Percentiles rank a stretch among this genome's conserved stretches.
phyloP scores from a whole-genome alignment of 2,797 vertebrate species.

The Iguana delicatissima region DNA sequence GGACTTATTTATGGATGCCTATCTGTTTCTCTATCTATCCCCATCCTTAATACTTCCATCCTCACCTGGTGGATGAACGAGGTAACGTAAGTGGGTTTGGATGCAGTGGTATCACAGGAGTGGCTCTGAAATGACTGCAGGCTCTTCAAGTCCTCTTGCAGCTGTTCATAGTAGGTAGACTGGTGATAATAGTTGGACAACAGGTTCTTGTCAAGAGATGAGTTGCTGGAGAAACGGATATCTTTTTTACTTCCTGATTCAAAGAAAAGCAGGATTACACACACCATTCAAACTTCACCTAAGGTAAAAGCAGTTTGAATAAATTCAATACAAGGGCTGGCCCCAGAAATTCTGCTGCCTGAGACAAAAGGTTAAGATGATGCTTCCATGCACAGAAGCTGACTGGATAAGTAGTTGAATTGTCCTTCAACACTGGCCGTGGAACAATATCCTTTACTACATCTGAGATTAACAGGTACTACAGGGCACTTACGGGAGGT shows the following conservation, averaged over 20 bases:
- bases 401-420: too few species aligned
- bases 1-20: neutral
- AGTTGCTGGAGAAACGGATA: neutral
- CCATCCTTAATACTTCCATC: neutral
- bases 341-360: too few species aligned
- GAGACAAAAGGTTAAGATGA: too few species aligned
- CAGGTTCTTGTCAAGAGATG: slow-evolving; percentile 56
- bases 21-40: neutral
- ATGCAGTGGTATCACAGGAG: neutral
- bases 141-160: slow-evolving; percentile 74
- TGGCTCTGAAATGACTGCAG: slow-evolving; percentile 34
- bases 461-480: neutral
- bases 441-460: too few species aligned
- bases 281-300: neutral
- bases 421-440: too few species aligned
- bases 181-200: slow-evolving; percentile 72
- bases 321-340: neutral
- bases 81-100: slow-evolving; percentile 72
- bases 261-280: neutral
- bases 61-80: slow-evolving; percentile 84
- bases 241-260: neutral
- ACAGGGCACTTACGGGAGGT: too few species aligned
- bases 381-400: neutral
- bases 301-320: neutral
- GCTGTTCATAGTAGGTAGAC: slow-evolving; percentile 68